phyloP scores from a whole-genome alignment of 2,888 invertebrate genomes.

The Xylota segnis region DNA sequence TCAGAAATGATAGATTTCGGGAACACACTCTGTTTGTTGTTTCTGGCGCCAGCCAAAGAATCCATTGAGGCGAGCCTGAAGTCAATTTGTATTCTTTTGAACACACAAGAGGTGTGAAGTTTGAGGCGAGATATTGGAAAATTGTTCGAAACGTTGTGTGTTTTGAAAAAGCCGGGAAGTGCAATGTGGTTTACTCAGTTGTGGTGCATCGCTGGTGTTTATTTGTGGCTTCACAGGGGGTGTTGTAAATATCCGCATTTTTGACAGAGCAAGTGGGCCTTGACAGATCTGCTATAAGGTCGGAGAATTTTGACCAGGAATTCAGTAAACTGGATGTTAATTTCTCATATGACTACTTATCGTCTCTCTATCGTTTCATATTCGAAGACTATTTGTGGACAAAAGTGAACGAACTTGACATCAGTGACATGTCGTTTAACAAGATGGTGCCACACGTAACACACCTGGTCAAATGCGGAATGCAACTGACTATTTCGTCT shows the following conservation, averaged over 20 bases:
- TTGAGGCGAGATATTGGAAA: background rate
- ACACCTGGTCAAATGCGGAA: too few species aligned
- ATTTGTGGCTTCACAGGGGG: background rate
- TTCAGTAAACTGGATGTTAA: too few species aligned
- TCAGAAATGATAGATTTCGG: slow-evolving; percentile 23
- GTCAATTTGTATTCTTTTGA: slow-evolving; percentile 8
- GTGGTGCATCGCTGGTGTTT: slow-evolving; percentile 2
- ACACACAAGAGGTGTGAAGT: slow-evolving; percentile 1
- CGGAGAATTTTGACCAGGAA: too few species aligned
- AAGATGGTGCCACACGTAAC: too few species aligned
- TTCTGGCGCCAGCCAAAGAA: slow-evolving; percentile 20
- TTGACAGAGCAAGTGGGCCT: background rate
- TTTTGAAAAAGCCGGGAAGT: background rate
- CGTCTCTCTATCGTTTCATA: too few species aligned
- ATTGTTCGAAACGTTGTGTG: background rate
- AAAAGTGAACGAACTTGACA: too few species aligned
- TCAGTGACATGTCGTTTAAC: too few species aligned
- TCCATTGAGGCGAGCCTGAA: background rate
- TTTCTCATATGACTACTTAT: too few species aligned
- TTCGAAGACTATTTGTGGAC: too few species aligned
- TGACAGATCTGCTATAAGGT: too few species aligned
- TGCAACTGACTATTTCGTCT: too few species aligned
- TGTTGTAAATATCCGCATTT: slow-evolving; percentile 12
- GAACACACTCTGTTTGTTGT: slow-evolving; percentile 3
- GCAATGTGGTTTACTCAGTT: background rate